Evolutionary conservation across 2,113 vertebrate species (phyloP), one percentile per base, ranked within the genome.

Genomic region (Lucifuga dentata): DNA sequence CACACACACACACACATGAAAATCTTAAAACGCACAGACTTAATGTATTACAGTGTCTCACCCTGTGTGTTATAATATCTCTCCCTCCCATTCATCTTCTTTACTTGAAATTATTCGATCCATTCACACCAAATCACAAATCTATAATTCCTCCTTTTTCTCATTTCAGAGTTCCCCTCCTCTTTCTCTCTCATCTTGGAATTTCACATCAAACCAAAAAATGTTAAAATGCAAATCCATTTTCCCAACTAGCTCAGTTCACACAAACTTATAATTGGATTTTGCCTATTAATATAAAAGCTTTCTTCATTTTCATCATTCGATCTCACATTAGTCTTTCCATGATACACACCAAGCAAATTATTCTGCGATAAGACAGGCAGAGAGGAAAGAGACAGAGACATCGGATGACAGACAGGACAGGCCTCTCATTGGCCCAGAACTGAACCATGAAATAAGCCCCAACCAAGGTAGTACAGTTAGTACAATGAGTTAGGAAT

Each of bases 401-500:
- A 57, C 35, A 17, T 61, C 48, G 40, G 52, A 61, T 21, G 53
- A 73, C 19, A 8, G 52, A 48, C 59, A 80, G 64, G 95, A 94
- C 91, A 92, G 64, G 88, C 71, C 11, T 55, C 94, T 96, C 93
- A 96, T 97, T 95, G 94, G 94, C 94, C 94, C 93, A 94, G 92
- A 93, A 94, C 93, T 93, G 94, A 95, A 94, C 95, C 93, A 95
- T 29, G 90, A 88, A 81, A 90, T 59, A 79, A 90, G 92, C 91
- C 93, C 91, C 93, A 93, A 94, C 94, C 92, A 94, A 92, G 50
- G 57, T 51, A 64, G 93, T 92, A 91, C 92, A 91, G 93, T 94
- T 94, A 95, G 91, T 83, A 88, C 92, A 93, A 94, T 90, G 93
- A 94, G 93, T 93, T 93, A 93, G 90, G 92, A 95, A 96, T 94